Evolutionary conservation across 2,113 vertebrate genomes (phyloP).

Genomic region (Nothoprocta pentlandii): DNA sequence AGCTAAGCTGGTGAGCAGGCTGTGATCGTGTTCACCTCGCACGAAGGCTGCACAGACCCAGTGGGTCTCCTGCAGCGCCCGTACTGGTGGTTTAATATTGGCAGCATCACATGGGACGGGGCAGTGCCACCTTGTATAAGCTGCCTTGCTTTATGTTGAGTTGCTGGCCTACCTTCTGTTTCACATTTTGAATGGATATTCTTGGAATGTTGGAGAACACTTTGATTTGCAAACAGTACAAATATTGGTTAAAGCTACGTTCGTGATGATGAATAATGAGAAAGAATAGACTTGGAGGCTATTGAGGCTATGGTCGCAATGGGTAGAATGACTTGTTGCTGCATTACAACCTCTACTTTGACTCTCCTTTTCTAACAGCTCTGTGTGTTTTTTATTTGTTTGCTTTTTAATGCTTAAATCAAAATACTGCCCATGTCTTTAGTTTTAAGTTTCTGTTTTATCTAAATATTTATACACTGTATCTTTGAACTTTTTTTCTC

Average conservation of each 20-base stretch:
- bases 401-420: neutral
- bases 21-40: neutral
- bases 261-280: neutral
- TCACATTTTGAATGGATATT: neutral
- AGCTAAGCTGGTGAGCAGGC: neutral
- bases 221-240: neutral
- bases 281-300: neutral
- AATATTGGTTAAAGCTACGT: neutral
- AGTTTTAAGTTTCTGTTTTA: neutral
- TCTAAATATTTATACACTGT: neutral
- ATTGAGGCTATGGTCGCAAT: neutral
- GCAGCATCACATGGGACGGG: accelerated
- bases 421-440: neutral
- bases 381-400: neutral
- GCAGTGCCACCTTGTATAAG: neutral
- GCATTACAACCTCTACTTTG: neutral
- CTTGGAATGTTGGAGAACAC: neutral
- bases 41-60: neutral
- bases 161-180: accelerated
- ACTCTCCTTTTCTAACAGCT: neutral
- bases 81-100: accelerated
- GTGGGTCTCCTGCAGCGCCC: too few species aligned
- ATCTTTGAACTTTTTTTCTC: neutral
- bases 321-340: neutral
- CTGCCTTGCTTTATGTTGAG: neutral